These are phyloP conservation scores for Todiramphus chloris DNA, from an alignment of 2,113 vertebrate species.

Conservation along the genomic window DNA sequence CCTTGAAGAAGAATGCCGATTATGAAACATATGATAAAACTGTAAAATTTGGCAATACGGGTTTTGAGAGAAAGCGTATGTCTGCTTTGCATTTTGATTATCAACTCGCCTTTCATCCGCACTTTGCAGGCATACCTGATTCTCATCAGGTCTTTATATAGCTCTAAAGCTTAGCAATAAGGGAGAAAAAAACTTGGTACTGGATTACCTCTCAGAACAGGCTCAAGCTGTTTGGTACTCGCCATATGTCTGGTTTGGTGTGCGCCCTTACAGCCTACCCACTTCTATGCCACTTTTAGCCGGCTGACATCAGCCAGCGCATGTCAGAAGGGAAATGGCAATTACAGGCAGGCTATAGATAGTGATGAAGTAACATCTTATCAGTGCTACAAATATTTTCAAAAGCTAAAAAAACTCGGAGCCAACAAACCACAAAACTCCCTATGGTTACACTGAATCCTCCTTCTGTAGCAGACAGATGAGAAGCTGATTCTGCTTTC, in stretches of 20 bases:
- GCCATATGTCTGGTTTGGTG: accelerated
- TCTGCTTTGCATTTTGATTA: background rate
- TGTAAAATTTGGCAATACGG: background rate
- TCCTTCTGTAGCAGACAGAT: background rate
- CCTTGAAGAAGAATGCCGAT: background rate
- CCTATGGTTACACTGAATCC: background rate
- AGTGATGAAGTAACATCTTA: background rate
- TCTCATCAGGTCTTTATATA: background rate
- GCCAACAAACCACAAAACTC: background rate
- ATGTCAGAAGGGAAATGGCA: background rate
- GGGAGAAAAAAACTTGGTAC: background rate
- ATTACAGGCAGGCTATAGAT: background rate
- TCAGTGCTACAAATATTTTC: background rate
- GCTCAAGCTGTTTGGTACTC: background rate
- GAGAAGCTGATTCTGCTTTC: background rate
- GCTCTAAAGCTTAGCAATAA: background rate
- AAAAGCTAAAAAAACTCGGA: background rate
- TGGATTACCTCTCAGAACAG: background rate
- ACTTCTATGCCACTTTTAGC: background rate
- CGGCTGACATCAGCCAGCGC: background rate
- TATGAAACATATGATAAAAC: background rate
- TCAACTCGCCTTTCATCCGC: background rate
- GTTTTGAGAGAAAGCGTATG: background rate
- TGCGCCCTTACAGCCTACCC: background rate
- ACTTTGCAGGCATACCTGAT: background rate